Conservation (phyloP, 2,888 invertebrate species). For the Fragum whitleyi region DNA sequence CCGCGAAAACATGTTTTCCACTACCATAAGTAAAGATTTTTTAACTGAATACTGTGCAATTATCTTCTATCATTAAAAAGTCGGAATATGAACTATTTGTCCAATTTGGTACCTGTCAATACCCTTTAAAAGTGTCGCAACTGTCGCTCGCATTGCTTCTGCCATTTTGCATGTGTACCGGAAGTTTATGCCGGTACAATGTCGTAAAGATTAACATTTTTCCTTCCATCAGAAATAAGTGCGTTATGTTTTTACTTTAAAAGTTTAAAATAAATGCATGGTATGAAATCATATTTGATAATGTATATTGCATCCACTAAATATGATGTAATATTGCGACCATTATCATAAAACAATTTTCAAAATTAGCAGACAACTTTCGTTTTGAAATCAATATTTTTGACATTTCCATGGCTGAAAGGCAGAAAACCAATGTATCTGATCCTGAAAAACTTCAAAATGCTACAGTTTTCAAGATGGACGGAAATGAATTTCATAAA, state of each 20-base stretch:
- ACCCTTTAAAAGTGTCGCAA: slow-evolving; percentile 94
- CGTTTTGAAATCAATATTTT: neutral
- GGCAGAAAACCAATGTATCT: slow-evolving; percentile 13
- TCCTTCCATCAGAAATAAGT: too few relatives aligned
- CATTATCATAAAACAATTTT: neutral
- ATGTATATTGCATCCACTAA: too few relatives aligned
- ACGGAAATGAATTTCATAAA: slow-evolving; percentile 81
- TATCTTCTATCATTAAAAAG: too few relatives aligned
- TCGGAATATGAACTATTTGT: too few relatives aligned
- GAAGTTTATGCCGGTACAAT: slow-evolving; percentile 35
- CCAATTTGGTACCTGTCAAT: slow-evolving; percentile 98
- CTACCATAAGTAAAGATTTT: too few relatives aligned
- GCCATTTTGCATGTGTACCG: slow-evolving; percentile 87
- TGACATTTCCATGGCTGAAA: slow-evolving; percentile 34
- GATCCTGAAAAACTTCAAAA: slow-evolving; percentile 65
- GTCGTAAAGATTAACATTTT: slow-evolving; percentile 18
- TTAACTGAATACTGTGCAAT: too few relatives aligned
- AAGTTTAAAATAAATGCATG: too few relatives aligned
- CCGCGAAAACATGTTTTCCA: too few relatives aligned
- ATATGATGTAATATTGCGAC: neutral
- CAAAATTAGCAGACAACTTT: neutral
- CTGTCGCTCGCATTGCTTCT: slow-evolving; percentile 94
- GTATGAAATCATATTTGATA: too few relatives aligned
- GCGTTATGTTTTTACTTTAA: too few relatives aligned
- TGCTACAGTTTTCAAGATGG: slow-evolving; percentile 77